Conservation (phyloP, 2,888 invertebrate genomes). For the Hydropsyche betteni region DNA sequence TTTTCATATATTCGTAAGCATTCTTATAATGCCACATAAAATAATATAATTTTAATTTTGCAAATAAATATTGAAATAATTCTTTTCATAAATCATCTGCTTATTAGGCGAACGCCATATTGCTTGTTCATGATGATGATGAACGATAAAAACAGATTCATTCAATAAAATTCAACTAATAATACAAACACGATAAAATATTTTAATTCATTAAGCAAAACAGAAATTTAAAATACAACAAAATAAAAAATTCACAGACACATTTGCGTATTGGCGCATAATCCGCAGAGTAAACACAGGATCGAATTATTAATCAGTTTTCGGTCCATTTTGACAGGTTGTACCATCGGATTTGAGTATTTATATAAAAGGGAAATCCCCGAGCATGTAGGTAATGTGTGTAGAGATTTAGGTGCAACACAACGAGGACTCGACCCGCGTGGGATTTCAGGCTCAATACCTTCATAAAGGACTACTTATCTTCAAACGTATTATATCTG, state of each 20-base stretch:
- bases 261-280: no score
- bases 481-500: no score
- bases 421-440: constrained; percentile 15
- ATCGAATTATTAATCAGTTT: neutral
- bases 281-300: no score
- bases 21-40: no score
- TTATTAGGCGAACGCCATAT: no score
- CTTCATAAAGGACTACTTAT: constrained; percentile 12
- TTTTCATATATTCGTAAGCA: neutral
- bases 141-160: no score
- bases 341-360: constrained; percentile 46
- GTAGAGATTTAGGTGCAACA: constrained; percentile 46
- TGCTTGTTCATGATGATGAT: no score
- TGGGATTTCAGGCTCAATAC: constrained; percentile 18
- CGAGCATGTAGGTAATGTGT: constrained; percentile 49
- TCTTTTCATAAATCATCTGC: no score
- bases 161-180: no score
- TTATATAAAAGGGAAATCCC: constrained; percentile 49
- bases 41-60: no score
- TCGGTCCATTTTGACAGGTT: constrained; percentile 36
- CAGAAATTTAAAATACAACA: neutral
- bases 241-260: no score
- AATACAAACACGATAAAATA: neutral
- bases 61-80: no score
- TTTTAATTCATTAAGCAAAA: neutral